Conservation (phyloP, 1,140 invertebrate species). For the Pentalonia nigronervosa region DNA sequence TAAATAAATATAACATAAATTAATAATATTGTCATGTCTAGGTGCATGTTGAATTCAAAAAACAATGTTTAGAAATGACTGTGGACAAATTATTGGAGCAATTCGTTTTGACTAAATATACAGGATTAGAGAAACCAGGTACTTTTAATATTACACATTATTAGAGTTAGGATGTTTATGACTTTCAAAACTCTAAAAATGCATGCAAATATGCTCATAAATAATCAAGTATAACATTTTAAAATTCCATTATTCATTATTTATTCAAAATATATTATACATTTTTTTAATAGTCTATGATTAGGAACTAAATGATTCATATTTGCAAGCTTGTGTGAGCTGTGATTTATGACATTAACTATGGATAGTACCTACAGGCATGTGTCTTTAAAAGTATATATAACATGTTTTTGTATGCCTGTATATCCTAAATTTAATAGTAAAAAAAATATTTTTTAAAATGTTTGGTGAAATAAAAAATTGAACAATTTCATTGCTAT, state of each 20-base stretch:
- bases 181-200: neutral
- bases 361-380: too few relatives aligned
- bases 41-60: constrained; percentile 89
- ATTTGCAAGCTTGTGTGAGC: neutral
- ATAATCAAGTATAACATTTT: neutral
- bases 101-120: constrained; percentile 89
- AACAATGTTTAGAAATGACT: constrained; percentile 88
- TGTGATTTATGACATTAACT: neutral
- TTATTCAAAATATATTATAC: neutral
- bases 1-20: too few relatives aligned
- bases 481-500: too few relatives aligned
- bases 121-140: constrained; percentile 90
- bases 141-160: constrained; percentile 59
- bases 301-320: neutral
- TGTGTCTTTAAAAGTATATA: too few relatives aligned
- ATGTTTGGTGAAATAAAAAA: too few relatives aligned
- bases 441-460: too few relatives aligned
- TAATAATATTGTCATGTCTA: constrained; percentile 64
- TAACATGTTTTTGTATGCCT: too few relatives aligned
- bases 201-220: neutral
- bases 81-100: constrained; percentile 90
- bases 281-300: neutral
- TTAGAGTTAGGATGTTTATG: neutral
- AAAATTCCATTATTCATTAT: neutral
- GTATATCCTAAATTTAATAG: too few relatives aligned